Conservation (phyloP, 2,113 vertebrate genomes). For the Macaca nemestrina region DNA sequence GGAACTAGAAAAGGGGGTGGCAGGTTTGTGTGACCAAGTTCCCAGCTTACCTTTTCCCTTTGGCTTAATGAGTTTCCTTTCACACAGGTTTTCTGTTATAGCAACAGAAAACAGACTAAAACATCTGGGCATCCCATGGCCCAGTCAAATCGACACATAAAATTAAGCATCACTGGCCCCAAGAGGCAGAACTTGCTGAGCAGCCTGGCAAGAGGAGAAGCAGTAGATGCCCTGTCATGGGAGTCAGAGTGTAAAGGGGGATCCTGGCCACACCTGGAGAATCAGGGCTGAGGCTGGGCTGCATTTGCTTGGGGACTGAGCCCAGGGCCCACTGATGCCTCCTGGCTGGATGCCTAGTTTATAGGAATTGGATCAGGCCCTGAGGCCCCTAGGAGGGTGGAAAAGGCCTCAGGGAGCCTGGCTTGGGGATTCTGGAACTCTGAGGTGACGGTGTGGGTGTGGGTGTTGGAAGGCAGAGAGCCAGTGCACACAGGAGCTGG, state of each 20-base stretch:
- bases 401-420: neutral
- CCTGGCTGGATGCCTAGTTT: neutral
- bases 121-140: neutral
- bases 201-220: neutral
- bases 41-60: too few species aligned
- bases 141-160: neutral
- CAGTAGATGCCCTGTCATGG: neutral
- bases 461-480: neutral
- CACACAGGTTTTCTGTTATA: neutral
- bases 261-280: neutral
- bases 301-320: neutral
- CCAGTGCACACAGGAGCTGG: neutral
- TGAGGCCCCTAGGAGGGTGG: neutral
- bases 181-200: neutral
- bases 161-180: neutral
- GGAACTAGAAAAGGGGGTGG: too few species aligned
- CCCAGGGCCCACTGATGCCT: neutral
- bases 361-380: neutral
- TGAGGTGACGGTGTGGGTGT: neutral
- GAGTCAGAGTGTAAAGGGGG: neutral
- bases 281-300: neutral
- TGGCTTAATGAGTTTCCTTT: too few species aligned
- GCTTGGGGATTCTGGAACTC: neutral
- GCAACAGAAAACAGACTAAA: neutral
- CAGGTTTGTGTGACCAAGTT: too few species aligned